Evolutionary conservation across 2,113 vertebrate species (phyloP).

Genomic region (Oceanodroma tethys): DNA sequence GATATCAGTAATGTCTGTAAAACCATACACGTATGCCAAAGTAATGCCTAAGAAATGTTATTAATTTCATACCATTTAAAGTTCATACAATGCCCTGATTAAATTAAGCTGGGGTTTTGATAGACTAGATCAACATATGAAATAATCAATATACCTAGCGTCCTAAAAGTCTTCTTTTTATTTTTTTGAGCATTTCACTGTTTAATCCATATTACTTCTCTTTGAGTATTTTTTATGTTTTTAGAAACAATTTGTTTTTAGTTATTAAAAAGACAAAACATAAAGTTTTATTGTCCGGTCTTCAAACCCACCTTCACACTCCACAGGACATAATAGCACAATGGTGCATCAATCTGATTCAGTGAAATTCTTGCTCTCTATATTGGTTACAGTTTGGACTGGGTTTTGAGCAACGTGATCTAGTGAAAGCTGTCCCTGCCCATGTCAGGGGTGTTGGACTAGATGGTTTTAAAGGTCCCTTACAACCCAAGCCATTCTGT

Average conservation of each 20-base stretch:
- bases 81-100: background rate
- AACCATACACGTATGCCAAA: background rate
- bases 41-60: background rate
- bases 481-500: background rate
- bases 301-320: background rate
- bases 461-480: background rate
- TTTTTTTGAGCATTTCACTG: background rate
- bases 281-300: background rate
- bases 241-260: background rate
- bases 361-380: background rate
- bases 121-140: background rate
- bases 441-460: background rate
- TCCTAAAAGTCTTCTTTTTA: fast-evolving
- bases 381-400: background rate
- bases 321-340: background rate
- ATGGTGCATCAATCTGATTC: background rate
- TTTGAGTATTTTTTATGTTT: background rate
- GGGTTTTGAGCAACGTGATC: background rate
- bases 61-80: background rate
- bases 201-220: background rate
- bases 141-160: background rate
- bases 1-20: background rate
- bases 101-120: background rate
- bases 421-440: background rate
- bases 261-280: background rate